A percentile compares a stretch with the other conserved stretches of the same genome.
Evolutionary conservation across 2,797 vertebrate species (phyloP).

Genomic region (Acanthis flammea): DNA sequence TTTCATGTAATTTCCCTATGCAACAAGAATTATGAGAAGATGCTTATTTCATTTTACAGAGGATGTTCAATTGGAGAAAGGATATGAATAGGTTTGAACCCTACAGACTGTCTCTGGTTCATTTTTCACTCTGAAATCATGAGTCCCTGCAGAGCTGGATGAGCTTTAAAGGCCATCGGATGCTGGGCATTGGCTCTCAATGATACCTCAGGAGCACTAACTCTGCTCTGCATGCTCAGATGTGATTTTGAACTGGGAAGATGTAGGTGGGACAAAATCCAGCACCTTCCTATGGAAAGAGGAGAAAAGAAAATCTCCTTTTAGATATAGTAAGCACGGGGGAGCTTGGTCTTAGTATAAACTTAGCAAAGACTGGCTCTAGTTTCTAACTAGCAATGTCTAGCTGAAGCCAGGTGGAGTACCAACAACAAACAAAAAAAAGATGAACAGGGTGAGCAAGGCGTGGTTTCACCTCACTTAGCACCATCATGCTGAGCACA

Average conservation of each 20-base stretch:
- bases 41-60: not conserved
- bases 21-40: not conserved
- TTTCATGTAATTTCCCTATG: not conserved
- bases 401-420: not conserved
- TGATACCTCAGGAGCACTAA: not conserved
- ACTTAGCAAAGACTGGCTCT: not conserved
- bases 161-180: accelerated
- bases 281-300: not conserved
- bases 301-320: not conserved
- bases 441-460: not conserved
- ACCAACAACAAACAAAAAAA: not conserved
- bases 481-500: not conserved
- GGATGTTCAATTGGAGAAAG: not conserved
- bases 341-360: not conserved
- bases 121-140: not conserved
- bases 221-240: not conserved
- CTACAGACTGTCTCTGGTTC: not conserved
- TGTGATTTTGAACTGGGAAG: not conserved
- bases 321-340: not conserved
- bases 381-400: not conserved
- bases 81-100: not conserved
- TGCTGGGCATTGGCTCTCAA: not conserved
- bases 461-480: not conserved
- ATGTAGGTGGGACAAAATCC: not conserved
- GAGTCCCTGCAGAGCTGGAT: not conserved